Base-by-base conservation (phyloP, 1,140 invertebrate species). In the Diploscapter pachys region DNA sequence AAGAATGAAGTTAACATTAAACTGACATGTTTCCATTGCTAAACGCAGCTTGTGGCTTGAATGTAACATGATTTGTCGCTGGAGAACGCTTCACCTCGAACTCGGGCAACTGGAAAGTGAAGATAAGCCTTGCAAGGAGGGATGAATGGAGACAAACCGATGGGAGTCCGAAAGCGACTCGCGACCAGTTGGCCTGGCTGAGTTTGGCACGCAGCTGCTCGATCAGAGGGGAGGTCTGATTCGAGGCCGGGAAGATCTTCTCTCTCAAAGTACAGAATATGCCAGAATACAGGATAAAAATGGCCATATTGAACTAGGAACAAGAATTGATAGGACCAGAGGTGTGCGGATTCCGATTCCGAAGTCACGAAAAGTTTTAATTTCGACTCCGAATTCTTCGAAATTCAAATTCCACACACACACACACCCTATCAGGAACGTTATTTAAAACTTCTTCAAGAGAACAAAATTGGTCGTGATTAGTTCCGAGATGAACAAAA, bases 171-270 rank as follows among this genome's bases (percentile, higher is more conserved):
- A 85, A 67, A n/a, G 79, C 82, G 71, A 61, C 68, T n/a, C 81
- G 63, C 3, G 72, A 82, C 82, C 82, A 83, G 63, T 83, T 81
- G 4, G 78, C 80, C 31, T 72, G 59, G n/a, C 61, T 63, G 57
- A 83, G 64, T 63, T 78, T 78, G 31, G 65, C 50, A 13, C 71
- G 73, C 8, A 83, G 71, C 52, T 71, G 71, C 61, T 81, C 79
- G 9, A 81, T 79, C 4, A 83, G 56, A 54, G 81, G 81, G 11
- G 82, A 84, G 8, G 79, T 64, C 69, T 82, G 71, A 56, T 84
- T 81, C n/a, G 54, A 51, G 11, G 61, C 50, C 8, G 81, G 81
- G 63, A 82, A 77, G 31, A 82, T 73, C 31, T 62, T 57, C 13
- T 82, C 78, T 53, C 4, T 61, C 68, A 53, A 79, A 9, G 51